Conservation (phyloP, 2,888 invertebrate species). For the Phyllotreta striolata region DNA sequence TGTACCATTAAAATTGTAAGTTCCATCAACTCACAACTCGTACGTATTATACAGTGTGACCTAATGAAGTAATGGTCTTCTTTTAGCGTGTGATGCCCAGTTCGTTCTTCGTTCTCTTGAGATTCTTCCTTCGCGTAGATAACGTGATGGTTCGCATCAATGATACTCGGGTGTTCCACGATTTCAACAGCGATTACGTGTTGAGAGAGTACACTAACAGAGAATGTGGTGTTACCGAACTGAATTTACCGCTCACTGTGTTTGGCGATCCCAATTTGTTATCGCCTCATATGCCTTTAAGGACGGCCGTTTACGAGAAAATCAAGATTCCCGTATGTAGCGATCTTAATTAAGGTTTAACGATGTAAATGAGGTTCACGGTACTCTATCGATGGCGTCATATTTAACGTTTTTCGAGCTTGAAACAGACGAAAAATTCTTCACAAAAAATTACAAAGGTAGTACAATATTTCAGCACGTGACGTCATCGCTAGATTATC, state of each 20-base stretch:
- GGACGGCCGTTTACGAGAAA: conserved; percentile 61
- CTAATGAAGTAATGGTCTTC: conserved; percentile 31
- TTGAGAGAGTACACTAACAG: conserved; percentile 83
- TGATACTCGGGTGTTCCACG: conserved; percentile 88
- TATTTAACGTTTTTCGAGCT: too few species aligned
- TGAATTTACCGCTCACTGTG: conserved; percentile 69
- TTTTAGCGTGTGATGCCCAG: conserved; percentile 94
- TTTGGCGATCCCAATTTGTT: conserved; percentile 76
- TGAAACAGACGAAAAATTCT: too few species aligned
- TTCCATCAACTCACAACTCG: conserved; percentile 39
- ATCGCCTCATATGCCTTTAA: conserved; percentile 70
- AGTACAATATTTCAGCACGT: too few species aligned
- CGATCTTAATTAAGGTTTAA: too few species aligned
- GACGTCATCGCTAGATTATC: too few species aligned
- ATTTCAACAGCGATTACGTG: conserved; percentile 78
- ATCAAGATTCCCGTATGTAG: conserved; percentile 42
- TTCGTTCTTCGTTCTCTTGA: conserved; percentile 87
- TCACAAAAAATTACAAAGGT: too few species aligned
- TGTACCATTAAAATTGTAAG: conserved; percentile 93
- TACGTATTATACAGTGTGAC: not conserved
- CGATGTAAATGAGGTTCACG: too few species aligned
- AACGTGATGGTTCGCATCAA: conserved; percentile 86
- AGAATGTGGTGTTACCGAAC: conserved; percentile 75
- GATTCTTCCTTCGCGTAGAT: conserved; percentile 95
- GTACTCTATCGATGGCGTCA: too few species aligned